Conservation (phyloP, 2,113 vertebrate species). For the Chaetura pelagica region DNA sequence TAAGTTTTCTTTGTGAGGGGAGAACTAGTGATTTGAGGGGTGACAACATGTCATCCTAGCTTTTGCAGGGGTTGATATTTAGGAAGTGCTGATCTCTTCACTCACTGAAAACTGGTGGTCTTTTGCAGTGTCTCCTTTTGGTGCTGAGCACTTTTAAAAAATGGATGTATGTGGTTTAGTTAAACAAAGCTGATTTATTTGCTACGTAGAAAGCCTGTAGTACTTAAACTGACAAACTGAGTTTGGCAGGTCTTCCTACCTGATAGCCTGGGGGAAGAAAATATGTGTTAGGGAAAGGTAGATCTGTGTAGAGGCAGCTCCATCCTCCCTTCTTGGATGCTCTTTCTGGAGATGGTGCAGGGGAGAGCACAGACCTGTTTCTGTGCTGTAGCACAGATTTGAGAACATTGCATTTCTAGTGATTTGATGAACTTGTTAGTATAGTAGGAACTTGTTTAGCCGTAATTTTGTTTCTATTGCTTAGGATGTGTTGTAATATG, state of each 20-base stretch:
- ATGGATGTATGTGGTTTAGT: background rate
- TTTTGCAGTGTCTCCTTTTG: background rate
- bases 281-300: rapidly evolving
- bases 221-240: background rate
- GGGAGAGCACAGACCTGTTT: background rate
- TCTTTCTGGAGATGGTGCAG: background rate
- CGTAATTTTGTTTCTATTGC: background rate
- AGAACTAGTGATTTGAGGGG: background rate
- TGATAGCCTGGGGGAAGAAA: background rate
- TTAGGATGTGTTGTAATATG: background rate
- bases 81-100: background rate
- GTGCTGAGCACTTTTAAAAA: background rate
- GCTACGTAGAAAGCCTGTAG: background rate
- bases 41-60: background rate
- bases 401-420: background rate
- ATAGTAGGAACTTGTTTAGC: background rate
- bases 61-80: background rate
- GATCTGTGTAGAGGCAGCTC: background rate
- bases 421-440: background rate
- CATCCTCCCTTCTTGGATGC: background rate
- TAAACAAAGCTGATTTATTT: background rate
- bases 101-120: background rate
- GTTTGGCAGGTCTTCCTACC: background rate
- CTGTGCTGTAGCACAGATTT: background rate
- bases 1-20: background rate